A percentile compares a stretch with the other conserved stretches of the same genome.
Conservation (phyloP, 2,113 vertebrate species). For the Myocastor coypus region DNA sequence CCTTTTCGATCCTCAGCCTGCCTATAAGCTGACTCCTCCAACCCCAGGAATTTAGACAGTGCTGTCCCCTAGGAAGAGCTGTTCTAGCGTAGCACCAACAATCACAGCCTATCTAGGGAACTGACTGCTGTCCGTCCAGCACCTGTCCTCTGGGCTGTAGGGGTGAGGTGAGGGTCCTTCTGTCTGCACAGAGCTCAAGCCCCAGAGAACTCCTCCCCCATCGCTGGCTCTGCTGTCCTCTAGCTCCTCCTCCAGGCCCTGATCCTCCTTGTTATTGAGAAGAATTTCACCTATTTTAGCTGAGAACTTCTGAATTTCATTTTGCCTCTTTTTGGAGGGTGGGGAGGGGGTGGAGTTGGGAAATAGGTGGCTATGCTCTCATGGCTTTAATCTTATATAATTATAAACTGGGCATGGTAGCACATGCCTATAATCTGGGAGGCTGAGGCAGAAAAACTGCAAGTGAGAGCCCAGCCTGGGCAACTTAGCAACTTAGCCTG, state of each 20-base stretch:
- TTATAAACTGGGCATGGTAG: neutral
- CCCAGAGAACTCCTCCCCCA: neutral
- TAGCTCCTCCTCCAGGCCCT: neutral
- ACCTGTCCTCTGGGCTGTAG: neutral
- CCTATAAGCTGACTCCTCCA: neutral
- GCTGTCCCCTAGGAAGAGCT: neutral
- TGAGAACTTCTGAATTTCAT: neutral
- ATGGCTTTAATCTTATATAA: neutral
- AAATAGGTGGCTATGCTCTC: too few relatives aligned
- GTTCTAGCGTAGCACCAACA: neutral
- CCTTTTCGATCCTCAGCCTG: neutral
- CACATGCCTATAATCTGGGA: neutral
- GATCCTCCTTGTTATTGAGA: neutral
- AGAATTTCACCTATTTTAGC: neutral
- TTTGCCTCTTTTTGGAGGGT: neutral
- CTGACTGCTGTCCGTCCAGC: rapidly evolving
- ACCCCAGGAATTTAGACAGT: neutral
- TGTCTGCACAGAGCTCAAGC: neutral
- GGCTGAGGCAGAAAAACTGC: neutral
- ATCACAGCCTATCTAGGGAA: neutral
- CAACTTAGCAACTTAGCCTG: neutral
- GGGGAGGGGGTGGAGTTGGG: neutral
- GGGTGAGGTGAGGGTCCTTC: neutral
- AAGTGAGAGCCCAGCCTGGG: neutral
- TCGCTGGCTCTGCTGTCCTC: neutral